Conservation (phyloP, 2,113 vertebrate genomes). For the Falco punctatus region DNA sequence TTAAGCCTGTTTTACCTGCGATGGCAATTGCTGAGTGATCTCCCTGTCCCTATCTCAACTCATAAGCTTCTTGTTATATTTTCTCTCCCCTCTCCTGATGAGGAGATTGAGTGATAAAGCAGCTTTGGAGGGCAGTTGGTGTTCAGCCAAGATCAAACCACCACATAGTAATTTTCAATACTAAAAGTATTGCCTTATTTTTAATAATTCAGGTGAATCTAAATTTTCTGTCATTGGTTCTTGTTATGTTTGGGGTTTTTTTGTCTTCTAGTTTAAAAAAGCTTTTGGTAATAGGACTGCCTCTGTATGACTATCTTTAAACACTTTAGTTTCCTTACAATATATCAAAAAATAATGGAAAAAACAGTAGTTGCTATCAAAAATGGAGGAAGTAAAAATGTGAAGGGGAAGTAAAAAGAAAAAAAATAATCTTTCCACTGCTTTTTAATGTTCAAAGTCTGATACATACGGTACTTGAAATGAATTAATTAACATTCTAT, state of each 20-base stretch:
- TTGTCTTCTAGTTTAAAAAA: not conserved
- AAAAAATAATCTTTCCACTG: not conserved
- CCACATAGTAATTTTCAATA: not conserved
- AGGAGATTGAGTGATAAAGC: too few relatives aligned
- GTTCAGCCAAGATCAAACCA: too few relatives aligned
- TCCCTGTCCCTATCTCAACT: too few relatives aligned
- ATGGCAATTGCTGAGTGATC: too few relatives aligned
- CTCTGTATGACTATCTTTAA: not conserved
- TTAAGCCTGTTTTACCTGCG: too few relatives aligned
- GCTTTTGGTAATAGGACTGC: not conserved
- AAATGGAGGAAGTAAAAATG: not conserved
- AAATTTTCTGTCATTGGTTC: not conserved
- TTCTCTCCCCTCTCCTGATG: too few relatives aligned
- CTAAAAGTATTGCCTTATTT: not conserved
- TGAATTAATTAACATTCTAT: not conserved
- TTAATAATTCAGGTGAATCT: not conserved
- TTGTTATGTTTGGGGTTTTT: not conserved
- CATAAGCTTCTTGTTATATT: too few relatives aligned
- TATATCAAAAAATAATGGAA: not conserved
- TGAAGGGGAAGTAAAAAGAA: not conserved
- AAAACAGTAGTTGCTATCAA: not conserved
- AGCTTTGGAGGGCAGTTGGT: too few relatives aligned
- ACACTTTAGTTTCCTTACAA: not conserved
- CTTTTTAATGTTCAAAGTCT: not conserved
- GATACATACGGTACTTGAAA: not conserved